Percentiles rank a stretch among this genome's conserved stretches.
Conservation (phyloP, 2,797 vertebrate genomes). For the Alcedo quadribrachys region DNA sequence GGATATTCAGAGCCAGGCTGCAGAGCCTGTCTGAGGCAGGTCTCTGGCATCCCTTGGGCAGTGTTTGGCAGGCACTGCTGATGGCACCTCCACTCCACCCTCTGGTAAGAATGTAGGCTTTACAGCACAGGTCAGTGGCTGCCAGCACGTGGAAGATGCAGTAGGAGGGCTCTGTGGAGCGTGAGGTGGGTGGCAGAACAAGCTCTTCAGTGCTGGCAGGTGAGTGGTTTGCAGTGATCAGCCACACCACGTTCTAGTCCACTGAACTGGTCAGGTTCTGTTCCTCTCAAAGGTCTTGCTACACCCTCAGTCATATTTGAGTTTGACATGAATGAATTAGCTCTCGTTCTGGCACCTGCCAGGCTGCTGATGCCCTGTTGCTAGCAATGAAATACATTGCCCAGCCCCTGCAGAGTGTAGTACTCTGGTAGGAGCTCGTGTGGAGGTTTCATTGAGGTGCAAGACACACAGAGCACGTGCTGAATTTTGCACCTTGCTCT, state of each 20-base stretch:
- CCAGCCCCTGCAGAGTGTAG: neutral
- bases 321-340: neutral
- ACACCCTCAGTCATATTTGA: neutral
- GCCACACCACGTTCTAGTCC: neutral
- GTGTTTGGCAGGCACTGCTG: too few relatives aligned
- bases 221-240: neutral
- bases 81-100: neutral
- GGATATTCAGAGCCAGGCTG: neutral
- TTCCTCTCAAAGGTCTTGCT: neutral
- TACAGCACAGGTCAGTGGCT: neutral
- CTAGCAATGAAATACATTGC: neutral
- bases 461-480: neutral
- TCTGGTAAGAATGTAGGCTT: too few relatives aligned
- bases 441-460: neutral
- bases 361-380: neutral
- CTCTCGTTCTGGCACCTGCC: neutral
- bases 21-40: neutral
- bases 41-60: neutral
- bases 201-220: neutral
- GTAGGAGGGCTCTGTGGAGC: neutral
- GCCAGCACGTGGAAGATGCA: neutral
- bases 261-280: neutral
- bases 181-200: fast-evolving
- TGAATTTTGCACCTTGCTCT: neutral
- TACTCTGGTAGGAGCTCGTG: neutral